A percentile compares a stretch with the other conserved stretches of the same genome.
Conservation (phyloP, 2,888 invertebrate species). For the Scaptomyza flava region DNA sequence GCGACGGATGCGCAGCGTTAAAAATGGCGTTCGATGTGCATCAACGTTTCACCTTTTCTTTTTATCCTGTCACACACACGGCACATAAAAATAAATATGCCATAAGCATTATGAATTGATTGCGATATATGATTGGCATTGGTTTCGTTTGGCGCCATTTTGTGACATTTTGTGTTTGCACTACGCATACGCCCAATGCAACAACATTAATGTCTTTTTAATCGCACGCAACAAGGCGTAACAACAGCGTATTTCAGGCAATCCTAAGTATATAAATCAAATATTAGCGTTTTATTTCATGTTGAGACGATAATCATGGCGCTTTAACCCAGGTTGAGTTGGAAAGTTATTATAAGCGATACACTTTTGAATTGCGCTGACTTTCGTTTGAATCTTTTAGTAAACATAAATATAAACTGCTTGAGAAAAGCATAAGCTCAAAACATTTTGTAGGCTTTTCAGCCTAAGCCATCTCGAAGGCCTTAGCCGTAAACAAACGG, state of each 20-base stretch:
- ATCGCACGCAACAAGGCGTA: slow-evolving; percentile 52
- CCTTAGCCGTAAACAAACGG: background rate
- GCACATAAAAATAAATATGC: slow-evolving; percentile 47
- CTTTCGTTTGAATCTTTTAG: background rate
- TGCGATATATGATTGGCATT: slow-evolving; percentile 10
- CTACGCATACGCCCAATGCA: slow-evolving; percentile 50
- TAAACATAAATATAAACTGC: background rate
- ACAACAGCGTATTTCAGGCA: slow-evolving; percentile 25
- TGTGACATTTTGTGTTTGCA: slow-evolving; percentile 25
- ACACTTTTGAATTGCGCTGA: background rate
- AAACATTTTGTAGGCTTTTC: background rate
- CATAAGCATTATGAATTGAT: slow-evolving; percentile 4
- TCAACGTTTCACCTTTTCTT: slow-evolving; percentile 59
- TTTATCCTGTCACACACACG: slow-evolving; percentile 39
- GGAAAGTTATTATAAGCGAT: background rate
- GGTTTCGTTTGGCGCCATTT: slow-evolving; percentile 1
- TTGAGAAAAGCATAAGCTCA: background rate
- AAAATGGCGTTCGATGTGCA: slow-evolving; percentile 64
- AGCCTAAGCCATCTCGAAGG: background rate
- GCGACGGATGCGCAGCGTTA: slow-evolving; percentile 47
- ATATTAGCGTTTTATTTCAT: background rate
- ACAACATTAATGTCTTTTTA: slow-evolving; percentile 38
- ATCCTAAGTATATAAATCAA: slow-evolving; percentile 9
- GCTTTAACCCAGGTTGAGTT: background rate
- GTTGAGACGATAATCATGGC: background rate